These are phyloP conservation scores for Drosophila sulfurigaster DNA, from an alignment of 1,140 invertebrate genomes.

Conservation along the genomic window DNA sequence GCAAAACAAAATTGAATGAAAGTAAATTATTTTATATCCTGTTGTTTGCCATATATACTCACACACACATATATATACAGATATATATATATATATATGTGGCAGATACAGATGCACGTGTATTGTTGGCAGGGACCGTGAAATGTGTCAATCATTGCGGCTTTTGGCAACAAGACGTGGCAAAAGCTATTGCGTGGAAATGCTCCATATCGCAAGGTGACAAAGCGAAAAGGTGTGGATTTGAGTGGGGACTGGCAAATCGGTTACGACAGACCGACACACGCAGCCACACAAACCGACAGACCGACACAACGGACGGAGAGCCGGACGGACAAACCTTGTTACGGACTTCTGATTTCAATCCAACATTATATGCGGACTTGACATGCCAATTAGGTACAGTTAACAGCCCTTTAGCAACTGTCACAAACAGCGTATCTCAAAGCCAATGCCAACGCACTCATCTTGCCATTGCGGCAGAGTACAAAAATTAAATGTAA, in stretches of 20 bases:
- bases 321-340: background rate
- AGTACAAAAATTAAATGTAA: too few relatives aligned
- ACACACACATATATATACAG: background rate
- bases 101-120: background rate
- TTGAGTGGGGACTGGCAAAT: slow-evolving; percentile 17
- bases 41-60: background rate
- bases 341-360: slow-evolving; percentile 25
- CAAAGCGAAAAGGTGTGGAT: slow-evolving; percentile 11
- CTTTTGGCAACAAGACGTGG: slow-evolving; percentile 26
- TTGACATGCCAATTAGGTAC: slow-evolving; percentile 38
- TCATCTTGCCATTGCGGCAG: too few relatives aligned
- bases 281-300: background rate
- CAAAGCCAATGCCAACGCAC: background rate
- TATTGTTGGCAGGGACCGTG: slow-evolving; percentile 15
- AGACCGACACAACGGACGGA: background rate
- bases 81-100: background rate
- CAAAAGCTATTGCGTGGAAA: slow-evolving; percentile 24
- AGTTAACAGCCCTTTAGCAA: slow-evolving; percentile 30
- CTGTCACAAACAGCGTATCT: background rate
- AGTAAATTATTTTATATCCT: slow-evolving; percentile 52
- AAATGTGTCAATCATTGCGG: slow-evolving; percentile 67
- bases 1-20: slow-evolving; percentile 50
- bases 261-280: background rate
- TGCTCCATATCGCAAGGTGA: slow-evolving; percentile 23
- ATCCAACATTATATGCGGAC: background rate